Evolutionary conservation across 2,797 vertebrate species (phyloP), one percentile per base, ranked within the genome.

Genomic region (Pelochelys cantorii): DNA sequence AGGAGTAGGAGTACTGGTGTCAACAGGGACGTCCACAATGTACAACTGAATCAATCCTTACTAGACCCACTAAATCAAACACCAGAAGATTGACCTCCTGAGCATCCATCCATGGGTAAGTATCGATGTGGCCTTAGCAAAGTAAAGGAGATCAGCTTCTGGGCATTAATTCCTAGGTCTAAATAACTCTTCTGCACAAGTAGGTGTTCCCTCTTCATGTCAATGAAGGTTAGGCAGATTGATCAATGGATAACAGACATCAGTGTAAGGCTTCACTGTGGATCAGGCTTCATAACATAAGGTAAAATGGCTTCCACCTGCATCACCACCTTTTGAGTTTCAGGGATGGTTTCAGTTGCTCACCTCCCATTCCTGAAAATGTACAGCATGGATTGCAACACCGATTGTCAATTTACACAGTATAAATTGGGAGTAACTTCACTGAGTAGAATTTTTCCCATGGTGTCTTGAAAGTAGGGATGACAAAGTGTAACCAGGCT

Each of bases 71-170:
- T 48, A 48, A 48, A 48, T 48, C 42, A 48, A 48, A 48, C 42
- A 48, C 42, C 42, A 48, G 42, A 48, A 48, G 42, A 48, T 48
- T 48, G 42, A 48, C 42, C 7, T 48, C 42, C 42, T 48, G 42
- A 48, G 42, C 8, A 8, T 48, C 42, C 2, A 48, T 48, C 7
- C 42, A 48, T 48, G 42, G 42, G 42, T 48, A 48, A 48, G 42
- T 48, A 7, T 48, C 42, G 2, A 48, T 48, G 42, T 48, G 42
- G 42, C 42, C 85, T 77, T 57, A 91, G 83, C 48, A 83, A 83
- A 93, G 31, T 34, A 81, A 79, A 68, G 75, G 56, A 84, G 77
- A 92, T 93, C 5, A 94, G 17, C 77, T 79, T 34, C 84, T 83
- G 81, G 14, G 77, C 81, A 77, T 75, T 68, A 85, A 85, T 83